Percentiles rank a stretch among this genome's conserved stretches.
These are phyloP conservation scores for Agrochola circellaris DNA, from an alignment of 2,888 invertebrate species.

Conservation along the genomic window DNA sequence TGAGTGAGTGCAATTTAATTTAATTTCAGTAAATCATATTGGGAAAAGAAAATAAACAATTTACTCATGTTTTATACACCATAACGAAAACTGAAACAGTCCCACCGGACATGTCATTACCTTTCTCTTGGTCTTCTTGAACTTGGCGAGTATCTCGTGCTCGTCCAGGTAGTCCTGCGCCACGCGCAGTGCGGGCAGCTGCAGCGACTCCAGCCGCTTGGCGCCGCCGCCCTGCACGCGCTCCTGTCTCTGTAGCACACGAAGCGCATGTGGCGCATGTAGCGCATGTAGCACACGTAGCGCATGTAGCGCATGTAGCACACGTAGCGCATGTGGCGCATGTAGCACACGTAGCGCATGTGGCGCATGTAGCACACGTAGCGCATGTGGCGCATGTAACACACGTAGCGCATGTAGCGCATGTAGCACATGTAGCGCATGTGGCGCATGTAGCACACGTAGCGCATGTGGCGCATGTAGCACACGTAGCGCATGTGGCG, in stretches of 20 bases:
- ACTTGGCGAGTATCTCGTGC: conserved; percentile 95
- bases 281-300: too few species aligned
- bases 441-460: too few species aligned
- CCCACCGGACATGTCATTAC: conserved; percentile 74
- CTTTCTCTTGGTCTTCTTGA: conserved; percentile 96
- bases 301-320: too few species aligned
- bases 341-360: too few species aligned
- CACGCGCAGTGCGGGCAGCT: conserved; percentile 92
- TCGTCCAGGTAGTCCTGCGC: conserved; percentile 97
- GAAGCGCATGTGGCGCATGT: too few species aligned
- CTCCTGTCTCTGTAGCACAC: conserved; percentile 64
- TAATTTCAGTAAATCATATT: neutral
- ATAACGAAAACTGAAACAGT: neutral
- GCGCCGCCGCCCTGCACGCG: conserved; percentile 77
- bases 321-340: too few species aligned
- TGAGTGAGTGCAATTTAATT: neutral
- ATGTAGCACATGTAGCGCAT: too few species aligned
- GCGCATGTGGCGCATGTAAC: too few species aligned
- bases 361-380: too few species aligned
- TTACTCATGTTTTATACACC: neutral
- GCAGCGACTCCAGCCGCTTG: conserved; percentile 94
- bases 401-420: too few species aligned
- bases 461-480: too few species aligned
- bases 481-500: too few species aligned
- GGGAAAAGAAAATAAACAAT: neutral